Evolutionary conservation across 2,113 vertebrate genomes (phyloP).

Genomic region (Ursus arctos): DNA sequence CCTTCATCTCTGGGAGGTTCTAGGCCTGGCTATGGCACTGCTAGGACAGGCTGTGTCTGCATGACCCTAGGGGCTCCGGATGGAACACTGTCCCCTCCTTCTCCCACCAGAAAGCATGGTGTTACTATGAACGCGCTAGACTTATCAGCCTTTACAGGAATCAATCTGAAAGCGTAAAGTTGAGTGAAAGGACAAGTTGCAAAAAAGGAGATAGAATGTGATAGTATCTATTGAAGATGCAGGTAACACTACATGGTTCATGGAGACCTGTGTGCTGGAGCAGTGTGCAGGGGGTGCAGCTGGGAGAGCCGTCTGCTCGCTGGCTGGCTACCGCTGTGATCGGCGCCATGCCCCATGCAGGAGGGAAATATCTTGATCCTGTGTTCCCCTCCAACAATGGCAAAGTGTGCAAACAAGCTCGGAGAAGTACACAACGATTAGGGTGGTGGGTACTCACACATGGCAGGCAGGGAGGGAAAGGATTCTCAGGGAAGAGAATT

Average conservation of each 20-base stretch:
- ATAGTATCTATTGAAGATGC: not conserved
- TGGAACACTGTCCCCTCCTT: not conserved
- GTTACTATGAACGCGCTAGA: not conserved
- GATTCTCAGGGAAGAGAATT: not conserved
- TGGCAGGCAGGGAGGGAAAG: not conserved
- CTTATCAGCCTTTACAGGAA: not conserved
- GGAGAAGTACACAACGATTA: not conserved
- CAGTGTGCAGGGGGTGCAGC: accelerated
- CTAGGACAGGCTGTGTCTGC: not conserved
- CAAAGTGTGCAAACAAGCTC: not conserved
- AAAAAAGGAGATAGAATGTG: not conserved
- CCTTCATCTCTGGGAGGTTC: not conserved
- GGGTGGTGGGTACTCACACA: not conserved
- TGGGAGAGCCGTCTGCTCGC: not conserved
- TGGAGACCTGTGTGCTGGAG: not conserved
- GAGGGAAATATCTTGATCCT: not conserved
- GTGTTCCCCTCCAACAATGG: not conserved
- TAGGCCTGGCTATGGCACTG: too few species aligned
- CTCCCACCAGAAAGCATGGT: not conserved
- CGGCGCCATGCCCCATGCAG: not conserved
- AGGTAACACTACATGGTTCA: not conserved
- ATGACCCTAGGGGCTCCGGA: not conserved
- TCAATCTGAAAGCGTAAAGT: not conserved
- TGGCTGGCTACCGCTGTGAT: not conserved
- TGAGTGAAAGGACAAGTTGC: not conserved